Evolutionary conservation across 2,797 vertebrate species (phyloP).

Genomic region (Enteromius unitaeniatus): DNA sequence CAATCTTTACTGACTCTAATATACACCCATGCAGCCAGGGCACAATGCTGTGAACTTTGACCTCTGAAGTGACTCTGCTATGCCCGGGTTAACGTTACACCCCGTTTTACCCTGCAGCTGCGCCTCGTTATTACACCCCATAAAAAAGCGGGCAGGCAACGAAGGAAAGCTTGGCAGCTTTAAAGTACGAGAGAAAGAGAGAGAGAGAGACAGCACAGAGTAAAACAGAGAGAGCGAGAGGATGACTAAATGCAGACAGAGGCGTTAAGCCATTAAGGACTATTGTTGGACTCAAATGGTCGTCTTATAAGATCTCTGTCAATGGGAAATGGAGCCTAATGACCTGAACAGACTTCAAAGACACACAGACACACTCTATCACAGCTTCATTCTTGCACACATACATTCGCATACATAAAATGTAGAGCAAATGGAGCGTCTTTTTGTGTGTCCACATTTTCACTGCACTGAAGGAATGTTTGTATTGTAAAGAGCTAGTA

Average conservation of each 20-base stretch:
- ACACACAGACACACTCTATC: constrained; percentile 54
- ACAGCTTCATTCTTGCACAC: constrained; percentile 8
- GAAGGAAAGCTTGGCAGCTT: constrained; percentile 70
- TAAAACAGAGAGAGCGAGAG: constrained; percentile 68
- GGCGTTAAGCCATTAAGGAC: constrained; percentile 84
- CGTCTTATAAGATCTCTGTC: constrained; percentile 79
- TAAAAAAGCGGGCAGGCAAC: constrained; percentile 81
- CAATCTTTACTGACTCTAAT: constrained; percentile 85
- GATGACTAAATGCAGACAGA: constrained; percentile 80
- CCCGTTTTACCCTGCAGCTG: constrained; percentile 91
- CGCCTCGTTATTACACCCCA: constrained; percentile 86
- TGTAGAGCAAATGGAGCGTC: constrained; percentile 54
- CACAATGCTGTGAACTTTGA: constrained; percentile 89
- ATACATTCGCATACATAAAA: constrained; percentile 23
- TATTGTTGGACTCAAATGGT: constrained; percentile 81
- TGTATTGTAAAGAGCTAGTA: neutral
- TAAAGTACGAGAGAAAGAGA: constrained; percentile 64
- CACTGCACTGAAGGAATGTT: constrained; percentile 41
- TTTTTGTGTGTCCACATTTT: constrained; percentile 51
- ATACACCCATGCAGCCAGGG: constrained; percentile 74
- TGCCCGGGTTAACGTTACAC: constrained; percentile 84
- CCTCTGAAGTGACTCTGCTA: constrained; percentile 81
- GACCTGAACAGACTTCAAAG: constrained; percentile 84
- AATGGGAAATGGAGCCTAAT: constrained; percentile 84
- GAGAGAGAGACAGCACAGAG: constrained; percentile 30